Percentiles rank a stretch among this genome's conserved stretches.
Evolutionary conservation across 2,113 vertebrate genomes (phyloP).

Genomic region (Chaetorhynchus papuensis): DNA sequence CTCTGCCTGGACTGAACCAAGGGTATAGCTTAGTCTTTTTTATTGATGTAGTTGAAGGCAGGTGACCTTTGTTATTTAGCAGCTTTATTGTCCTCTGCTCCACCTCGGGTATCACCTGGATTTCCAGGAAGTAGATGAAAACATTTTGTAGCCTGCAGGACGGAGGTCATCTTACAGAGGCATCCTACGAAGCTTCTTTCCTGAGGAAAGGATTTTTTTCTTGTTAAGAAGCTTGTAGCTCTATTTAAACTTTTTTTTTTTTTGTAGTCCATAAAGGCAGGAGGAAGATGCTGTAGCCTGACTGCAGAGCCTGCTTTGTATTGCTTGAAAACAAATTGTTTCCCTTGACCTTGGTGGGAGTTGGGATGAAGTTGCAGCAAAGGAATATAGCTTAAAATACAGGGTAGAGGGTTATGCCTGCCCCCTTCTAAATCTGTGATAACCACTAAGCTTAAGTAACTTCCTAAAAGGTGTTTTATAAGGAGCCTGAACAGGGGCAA

Average conservation of each 20-base stretch:
- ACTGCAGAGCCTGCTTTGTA: background rate
- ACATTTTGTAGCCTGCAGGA: background rate
- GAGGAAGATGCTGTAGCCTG: background rate
- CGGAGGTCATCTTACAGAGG: background rate
- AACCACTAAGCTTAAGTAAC: background rate
- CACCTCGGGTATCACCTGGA: background rate
- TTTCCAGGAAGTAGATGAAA: background rate
- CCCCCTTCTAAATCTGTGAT: background rate
- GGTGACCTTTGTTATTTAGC: background rate
- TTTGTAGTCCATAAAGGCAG: background rate
- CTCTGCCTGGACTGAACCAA: background rate
- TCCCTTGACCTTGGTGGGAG: background rate
- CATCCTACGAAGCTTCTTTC: background rate
- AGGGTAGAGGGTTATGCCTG: background rate
- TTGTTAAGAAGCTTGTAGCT: background rate
- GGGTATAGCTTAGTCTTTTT: background rate
- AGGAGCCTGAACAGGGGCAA: background rate
- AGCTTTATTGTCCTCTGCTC: background rate
- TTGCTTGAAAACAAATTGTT: background rate
- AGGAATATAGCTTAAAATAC: background rate
- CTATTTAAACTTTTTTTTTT: background rate
- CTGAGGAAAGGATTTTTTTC: background rate
- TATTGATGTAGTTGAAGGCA: background rate
- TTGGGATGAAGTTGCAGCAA: background rate
- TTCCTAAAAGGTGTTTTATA: background rate